Evolutionary conservation across 2,113 vertebrate species (phyloP).

Genomic region (Plecturocebus donacophilus): DNA sequence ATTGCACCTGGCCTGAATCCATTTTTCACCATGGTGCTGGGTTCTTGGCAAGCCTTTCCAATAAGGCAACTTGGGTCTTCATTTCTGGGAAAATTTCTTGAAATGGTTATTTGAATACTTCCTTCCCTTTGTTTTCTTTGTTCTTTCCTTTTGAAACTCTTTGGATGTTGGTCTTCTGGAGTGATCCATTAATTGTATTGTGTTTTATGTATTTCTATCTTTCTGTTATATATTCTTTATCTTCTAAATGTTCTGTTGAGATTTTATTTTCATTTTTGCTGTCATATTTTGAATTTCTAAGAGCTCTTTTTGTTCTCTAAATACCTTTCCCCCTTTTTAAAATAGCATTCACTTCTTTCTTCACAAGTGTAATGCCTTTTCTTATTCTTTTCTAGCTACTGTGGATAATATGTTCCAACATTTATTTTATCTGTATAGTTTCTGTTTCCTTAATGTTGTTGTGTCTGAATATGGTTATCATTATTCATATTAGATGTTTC

Average conservation of each 20-base stretch:
- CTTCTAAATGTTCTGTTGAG: neutral
- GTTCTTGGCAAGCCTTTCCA: neutral
- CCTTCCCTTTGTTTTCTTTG: neutral
- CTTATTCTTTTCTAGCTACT: neutral
- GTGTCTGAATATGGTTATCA: neutral
- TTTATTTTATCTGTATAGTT: neutral
- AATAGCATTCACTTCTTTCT: neutral
- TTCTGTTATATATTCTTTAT: neutral
- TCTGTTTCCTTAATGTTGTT: neutral
- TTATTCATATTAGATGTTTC: neutral
- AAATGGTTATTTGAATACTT: neutral
- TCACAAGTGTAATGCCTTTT: neutral
- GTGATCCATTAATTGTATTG: neutral
- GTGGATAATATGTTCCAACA: neutral
- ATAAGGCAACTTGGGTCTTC: neutral
- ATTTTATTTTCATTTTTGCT: neutral
- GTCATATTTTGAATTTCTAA: neutral
- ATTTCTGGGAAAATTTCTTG: neutral
- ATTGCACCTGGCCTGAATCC: too few relatives aligned
- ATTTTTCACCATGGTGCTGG: neutral
- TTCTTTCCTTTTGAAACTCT: neutral
- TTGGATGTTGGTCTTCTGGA: neutral
- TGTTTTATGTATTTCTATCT: neutral
- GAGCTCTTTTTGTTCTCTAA: neutral
- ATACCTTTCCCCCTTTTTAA: neutral